A percentile compares a stretch with the other conserved stretches of the same genome.
Evolutionary conservation across 2,888 invertebrate species (phyloP).

Genomic region (Nephrotoma flavescens): DNA sequence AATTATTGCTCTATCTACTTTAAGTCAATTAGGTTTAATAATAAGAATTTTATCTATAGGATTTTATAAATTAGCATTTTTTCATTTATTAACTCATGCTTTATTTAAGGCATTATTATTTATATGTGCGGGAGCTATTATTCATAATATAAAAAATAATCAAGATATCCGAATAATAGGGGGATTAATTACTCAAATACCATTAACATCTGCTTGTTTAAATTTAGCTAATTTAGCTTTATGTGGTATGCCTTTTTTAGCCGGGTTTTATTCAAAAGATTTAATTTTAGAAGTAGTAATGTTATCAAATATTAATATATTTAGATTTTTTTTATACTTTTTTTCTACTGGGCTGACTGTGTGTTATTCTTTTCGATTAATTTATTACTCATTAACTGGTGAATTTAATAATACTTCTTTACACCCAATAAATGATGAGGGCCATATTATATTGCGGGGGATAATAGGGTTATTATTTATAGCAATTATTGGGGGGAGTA

Average conservation of each 20-base stretch:
- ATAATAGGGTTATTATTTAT: constrained; percentile 32
- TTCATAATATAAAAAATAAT: constrained; percentile 44
- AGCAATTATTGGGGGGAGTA: constrained; percentile 37
- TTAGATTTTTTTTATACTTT: constrained; percentile 39
- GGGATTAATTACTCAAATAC: constrained; percentile 33
- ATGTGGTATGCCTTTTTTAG: constrained; percentile 48
- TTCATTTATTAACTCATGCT: constrained; percentile 58
- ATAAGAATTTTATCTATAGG: constrained; percentile 46
- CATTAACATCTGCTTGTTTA: constrained; percentile 39
- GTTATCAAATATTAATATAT: constrained; percentile 37
- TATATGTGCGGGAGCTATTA: constrained; percentile 53
- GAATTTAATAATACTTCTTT: constrained; percentile 34
- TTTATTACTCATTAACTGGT: constrained; percentile 38
- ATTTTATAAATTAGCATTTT: constrained; percentile 42
- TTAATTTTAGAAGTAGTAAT: constrained; percentile 42
- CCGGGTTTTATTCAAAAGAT: constrained; percentile 51
- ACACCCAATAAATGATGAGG: constrained; percentile 37
- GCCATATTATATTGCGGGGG: constrained; percentile 21
- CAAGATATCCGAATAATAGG: constrained; percentile 56
- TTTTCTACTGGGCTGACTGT: constrained; percentile 42
- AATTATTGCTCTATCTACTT: constrained; percentile 62
- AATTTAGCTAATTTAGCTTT: constrained; percentile 43
- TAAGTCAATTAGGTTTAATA: constrained; percentile 62
- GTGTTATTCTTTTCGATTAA: constrained; percentile 40
- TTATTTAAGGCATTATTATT: constrained; percentile 63